Percentiles rank a stretch among this genome's conserved stretches.
Evolutionary conservation across 2,113 vertebrate genomes (phyloP).

Genomic region (Nestor notabilis): DNA sequence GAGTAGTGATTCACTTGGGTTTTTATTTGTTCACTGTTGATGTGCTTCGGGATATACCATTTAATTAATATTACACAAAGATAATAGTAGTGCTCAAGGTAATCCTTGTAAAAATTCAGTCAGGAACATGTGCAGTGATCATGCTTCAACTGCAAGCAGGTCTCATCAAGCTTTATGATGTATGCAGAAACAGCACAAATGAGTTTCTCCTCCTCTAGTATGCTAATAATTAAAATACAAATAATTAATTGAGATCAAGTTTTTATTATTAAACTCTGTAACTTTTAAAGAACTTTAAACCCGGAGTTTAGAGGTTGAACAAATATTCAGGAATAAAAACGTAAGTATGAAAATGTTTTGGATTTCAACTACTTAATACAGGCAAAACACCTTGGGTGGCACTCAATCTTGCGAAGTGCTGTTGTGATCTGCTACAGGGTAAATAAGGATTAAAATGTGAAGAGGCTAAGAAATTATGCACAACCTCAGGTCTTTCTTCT

Average conservation of each 20-base stretch:
- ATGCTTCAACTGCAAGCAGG: neutral
- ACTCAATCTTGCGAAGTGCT: neutral
- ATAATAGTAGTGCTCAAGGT: neutral
- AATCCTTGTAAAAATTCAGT: neutral
- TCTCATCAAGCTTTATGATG: neutral
- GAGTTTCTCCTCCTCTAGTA: neutral
- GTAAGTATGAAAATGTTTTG: neutral
- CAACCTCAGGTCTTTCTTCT: neutral
- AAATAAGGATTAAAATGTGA: neutral
- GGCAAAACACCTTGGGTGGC: neutral
- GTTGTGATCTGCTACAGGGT: neutral
- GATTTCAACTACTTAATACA: neutral
- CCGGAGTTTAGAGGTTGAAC: neutral
- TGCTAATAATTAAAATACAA: neutral
- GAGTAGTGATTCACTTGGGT: neutral
- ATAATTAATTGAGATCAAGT: neutral
- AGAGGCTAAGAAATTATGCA: neutral
- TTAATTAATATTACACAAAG: slow-evolving; percentile 25
- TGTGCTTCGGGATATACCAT: neutral
- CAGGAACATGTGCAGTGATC: neutral
- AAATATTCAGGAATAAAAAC: neutral
- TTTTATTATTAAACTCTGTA: neutral
- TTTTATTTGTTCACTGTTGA: neutral
- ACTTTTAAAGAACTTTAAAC: neutral
- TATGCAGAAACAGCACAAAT: neutral